A percentile compares a stretch with the other conserved stretches of the same genome.
Conservation (phyloP, 2,797 vertebrate genomes). For the Leptoclinus maculatus region DNA sequence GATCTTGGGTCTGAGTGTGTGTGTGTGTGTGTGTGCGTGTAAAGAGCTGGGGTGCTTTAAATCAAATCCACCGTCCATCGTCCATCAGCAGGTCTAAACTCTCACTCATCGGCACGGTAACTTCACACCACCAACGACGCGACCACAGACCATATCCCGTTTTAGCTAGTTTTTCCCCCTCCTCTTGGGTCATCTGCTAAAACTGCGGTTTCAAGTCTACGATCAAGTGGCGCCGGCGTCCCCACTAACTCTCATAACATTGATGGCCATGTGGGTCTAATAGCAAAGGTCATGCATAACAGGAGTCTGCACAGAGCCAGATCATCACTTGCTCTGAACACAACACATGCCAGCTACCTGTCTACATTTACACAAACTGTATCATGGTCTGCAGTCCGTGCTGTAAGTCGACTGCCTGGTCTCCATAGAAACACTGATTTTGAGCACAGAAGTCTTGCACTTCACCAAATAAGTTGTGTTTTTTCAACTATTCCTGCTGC, state of each 20-base stretch:
- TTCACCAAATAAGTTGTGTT: slow-evolving; percentile 26
- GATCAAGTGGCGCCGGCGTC: slow-evolving; percentile 37
- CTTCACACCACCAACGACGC: slow-evolving; percentile 57
- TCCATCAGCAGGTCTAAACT: slow-evolving; percentile 65
- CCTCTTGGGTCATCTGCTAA: slow-evolving; percentile 42
- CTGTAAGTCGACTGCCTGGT: slow-evolving; percentile 58
- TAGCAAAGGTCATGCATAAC: slow-evolving; percentile 14
- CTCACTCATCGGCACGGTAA: slow-evolving; percentile 64
- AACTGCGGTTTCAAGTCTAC: slow-evolving; percentile 43
- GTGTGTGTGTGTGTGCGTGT: slow-evolving; percentile 15
- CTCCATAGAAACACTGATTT: slow-evolving; percentile 78
- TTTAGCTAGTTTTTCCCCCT: slow-evolving; percentile 40
- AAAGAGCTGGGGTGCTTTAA: slow-evolving; percentile 48
- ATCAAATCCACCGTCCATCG: slow-evolving; percentile 53
- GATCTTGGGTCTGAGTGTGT: slow-evolving; percentile 46
- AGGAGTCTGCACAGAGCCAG: not conserved
- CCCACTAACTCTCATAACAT: slow-evolving; percentile 8
- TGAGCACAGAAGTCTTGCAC: slow-evolving; percentile 45
- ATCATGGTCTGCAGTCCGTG: slow-evolving; percentile 43
- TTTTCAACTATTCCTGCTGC: slow-evolving; percentile 29
- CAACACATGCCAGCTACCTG: not conserved
- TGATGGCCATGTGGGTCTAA: slow-evolving; percentile 38
- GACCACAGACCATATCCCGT: slow-evolving; percentile 43
- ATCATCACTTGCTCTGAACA: slow-evolving; percentile 20
- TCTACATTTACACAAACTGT: not conserved